phyloP scores from a whole-genome alignment of 30 jellyfish, hydroid and myxozoan genomes.

The Hydractinia symbiolongicarpus region DNA sequence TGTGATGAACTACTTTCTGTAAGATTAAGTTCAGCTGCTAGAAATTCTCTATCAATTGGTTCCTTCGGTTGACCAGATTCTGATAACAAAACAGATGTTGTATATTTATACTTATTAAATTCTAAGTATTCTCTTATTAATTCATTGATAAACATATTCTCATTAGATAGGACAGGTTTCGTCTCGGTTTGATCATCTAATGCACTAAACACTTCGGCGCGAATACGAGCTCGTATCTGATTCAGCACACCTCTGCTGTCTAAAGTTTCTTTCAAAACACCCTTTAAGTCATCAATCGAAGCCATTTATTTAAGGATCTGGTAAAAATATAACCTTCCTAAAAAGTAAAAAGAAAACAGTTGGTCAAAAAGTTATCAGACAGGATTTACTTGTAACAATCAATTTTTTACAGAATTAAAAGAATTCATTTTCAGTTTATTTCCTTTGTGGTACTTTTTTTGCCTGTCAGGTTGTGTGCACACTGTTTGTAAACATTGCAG shows the following conservation, averaged over 20 bases:
- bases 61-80: constrained; percentile 90
- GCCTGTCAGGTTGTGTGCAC: too few relatives aligned
- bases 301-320: constrained; percentile 37
- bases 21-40: constrained; percentile 56
- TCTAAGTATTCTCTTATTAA: constrained; percentile 80
- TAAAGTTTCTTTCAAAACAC: constrained; percentile 82
- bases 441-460: too few relatives aligned
- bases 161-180: constrained; percentile 84
- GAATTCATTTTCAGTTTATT: too few relatives aligned
- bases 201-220: constrained; percentile 96
- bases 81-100: constrained; percentile 69
- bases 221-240: constrained; percentile 88
- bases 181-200: constrained; percentile 77
- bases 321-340: too few relatives aligned
- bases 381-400: too few relatives aligned
- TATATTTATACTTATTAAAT: constrained; percentile 69
- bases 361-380: too few relatives aligned
- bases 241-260: constrained; percentile 81
- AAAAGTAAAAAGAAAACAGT: too few relatives aligned
- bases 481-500: too few relatives aligned
- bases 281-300: constrained; percentile 64
- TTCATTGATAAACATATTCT: constrained; percentile 75
- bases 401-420: too few relatives aligned
- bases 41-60: constrained; percentile 57
- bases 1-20: constrained; percentile 32